Base-by-base conservation (phyloP, 2,888 invertebrate species). In the Orchesella flavescens region DNA sequence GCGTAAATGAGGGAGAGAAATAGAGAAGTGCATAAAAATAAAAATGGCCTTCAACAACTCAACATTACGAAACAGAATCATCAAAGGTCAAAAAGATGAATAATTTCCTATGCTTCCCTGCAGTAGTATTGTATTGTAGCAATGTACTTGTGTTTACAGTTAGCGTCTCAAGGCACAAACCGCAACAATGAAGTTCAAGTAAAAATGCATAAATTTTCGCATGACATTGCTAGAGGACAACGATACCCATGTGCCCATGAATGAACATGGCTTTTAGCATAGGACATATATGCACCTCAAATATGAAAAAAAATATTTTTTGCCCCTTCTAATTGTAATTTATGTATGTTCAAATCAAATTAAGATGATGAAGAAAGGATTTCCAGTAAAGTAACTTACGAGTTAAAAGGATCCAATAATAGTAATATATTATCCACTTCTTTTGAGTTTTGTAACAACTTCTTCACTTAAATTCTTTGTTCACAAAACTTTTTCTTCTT, bases 1-100 rank as follows among this genome's bases (percentile, higher is more conserved):
- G 34, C 7, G 7, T 34, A 34, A 34, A 34, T 34, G 34, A 34
- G 34, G 34, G 34, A 34, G 34, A 34, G 34, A 34, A 7, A 34
- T 7, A 66, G 21, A 43, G n/a, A 69, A 69, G 10, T 46, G 46
- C 23, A 49, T 69, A 53, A 69, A 69, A 69, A 69, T 69, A 69
- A 69, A 69, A 49, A 69, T 69, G 69, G 69, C 69, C 69, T 69
- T 69, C 69, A 23, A 0, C 12, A 53, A 69, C 3, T 21, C 49
- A 69, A 69, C 69, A 23, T 69, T 69, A 69, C 53, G 69, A 69
- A 69, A 69, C 46, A 53, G 19, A 46, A 34, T 34, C 19, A 69
- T 15, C 10, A 49, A 69, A 69, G 69, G 69, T 69, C 69, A 69
- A 5, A 69, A 13, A 69, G 19, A 53, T 53, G 49, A 13, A 44